phyloP scores from a whole-genome alignment of 2,797 vertebrate species.

The Eidolon dupreanum region DNA sequence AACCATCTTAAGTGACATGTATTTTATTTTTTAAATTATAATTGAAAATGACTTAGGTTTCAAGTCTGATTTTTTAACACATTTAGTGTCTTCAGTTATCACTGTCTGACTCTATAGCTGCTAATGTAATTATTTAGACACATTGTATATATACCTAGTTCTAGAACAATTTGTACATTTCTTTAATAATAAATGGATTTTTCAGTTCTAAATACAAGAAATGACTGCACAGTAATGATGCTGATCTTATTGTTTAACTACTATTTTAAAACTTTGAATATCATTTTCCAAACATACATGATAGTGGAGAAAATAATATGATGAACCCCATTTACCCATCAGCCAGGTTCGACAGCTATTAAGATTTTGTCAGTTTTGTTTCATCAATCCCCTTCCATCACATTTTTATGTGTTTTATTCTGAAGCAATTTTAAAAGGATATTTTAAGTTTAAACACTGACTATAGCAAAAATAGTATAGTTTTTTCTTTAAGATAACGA shows the following conservation, averaged over 20 bases:
- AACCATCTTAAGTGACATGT: not conserved
- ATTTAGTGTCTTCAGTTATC: constrained; percentile 1
- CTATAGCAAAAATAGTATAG: not conserved
- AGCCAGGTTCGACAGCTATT: not conserved
- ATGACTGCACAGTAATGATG: not conserved
- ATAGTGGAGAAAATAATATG: not conserved
- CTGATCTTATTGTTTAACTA: not conserved
- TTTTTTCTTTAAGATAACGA: not conserved
- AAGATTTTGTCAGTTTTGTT: not conserved
- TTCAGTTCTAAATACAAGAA: constrained; percentile 30
- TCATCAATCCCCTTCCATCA: not conserved
- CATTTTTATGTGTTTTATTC: not conserved
- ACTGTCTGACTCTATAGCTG: not conserved
- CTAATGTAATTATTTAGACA: not conserved
- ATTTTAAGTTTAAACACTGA: not conserved
- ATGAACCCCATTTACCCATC: not conserved
- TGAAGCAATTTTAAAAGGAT: constrained; percentile 3
- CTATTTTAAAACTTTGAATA: not conserved
- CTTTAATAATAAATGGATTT: not conserved
- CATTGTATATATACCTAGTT: not conserved
- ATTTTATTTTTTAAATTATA: constrained; percentile 47
- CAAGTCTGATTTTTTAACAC: not conserved
- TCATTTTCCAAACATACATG: not conserved
- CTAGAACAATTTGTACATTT: not conserved
- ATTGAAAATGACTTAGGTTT: constrained; percentile 18